These are phyloP conservation scores for Drosophila mercatorum DNA, from an alignment of 2,888 invertebrate species.

Conservation along the genomic window DNA sequence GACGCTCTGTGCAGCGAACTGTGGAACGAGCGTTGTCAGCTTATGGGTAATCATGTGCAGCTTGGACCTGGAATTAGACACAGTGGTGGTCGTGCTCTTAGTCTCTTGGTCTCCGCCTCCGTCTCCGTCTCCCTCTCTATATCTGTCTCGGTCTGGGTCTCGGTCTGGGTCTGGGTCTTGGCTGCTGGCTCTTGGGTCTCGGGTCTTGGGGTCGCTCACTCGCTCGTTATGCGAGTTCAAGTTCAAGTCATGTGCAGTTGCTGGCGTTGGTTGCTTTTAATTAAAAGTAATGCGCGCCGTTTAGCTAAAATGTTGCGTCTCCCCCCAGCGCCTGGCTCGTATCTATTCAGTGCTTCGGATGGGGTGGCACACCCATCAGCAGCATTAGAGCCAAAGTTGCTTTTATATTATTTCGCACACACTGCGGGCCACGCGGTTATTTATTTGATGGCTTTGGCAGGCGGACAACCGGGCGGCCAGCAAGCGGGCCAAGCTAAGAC, in stretches of 20 bases:
- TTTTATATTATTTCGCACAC: constrained; percentile 56
- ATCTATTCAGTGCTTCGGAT: constrained; percentile 22
- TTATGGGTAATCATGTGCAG: constrained; percentile 76
- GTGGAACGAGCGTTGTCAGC: constrained; percentile 72
- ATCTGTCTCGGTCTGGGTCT: constrained; percentile 8
- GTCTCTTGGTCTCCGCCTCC: constrained; percentile 12
- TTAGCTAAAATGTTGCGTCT: constrained; percentile 61
- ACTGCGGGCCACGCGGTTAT: constrained; percentile 74
- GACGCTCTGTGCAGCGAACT: constrained; percentile 68
- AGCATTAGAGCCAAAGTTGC: constrained; percentile 61
- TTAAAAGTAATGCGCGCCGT: constrained; percentile 77
- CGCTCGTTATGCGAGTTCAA: constrained; percentile 63
- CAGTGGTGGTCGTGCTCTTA: constrained; percentile 54
- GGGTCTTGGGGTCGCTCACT: constrained; percentile 26
- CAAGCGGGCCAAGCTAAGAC: constrained; percentile 34
- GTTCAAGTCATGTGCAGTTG: constrained; percentile 73
- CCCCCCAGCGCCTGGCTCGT: constrained; percentile 14
- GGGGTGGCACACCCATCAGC: constrained; percentile 63
- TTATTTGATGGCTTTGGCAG: constrained; percentile 77
- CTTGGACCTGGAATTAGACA: constrained; percentile 60
- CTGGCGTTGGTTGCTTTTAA: constrained; percentile 73
- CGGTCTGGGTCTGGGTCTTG: constrained; percentile 17
- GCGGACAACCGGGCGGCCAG: constrained; percentile 22
- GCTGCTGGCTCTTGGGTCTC: constrained; percentile 3
- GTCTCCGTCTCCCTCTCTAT: not conserved